These are phyloP conservation scores for Gryllus bimaculatus DNA, from an alignment of 1,140 invertebrate species.

Conservation along the genomic window DNA sequence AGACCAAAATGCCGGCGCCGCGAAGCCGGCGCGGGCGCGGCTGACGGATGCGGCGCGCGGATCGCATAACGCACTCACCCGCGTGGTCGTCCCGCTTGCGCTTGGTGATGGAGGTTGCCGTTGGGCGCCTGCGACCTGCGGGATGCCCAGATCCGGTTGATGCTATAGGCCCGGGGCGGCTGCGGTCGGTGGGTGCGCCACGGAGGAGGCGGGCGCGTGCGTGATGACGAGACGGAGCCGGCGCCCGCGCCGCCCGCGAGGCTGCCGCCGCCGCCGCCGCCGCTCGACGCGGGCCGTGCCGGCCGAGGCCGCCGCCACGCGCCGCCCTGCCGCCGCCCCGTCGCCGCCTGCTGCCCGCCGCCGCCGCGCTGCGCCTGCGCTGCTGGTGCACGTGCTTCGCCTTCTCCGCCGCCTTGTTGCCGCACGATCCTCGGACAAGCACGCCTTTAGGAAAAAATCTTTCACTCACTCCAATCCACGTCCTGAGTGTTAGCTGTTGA, in stretches of 20 bases:
- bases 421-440: slow-evolving; percentile 70
- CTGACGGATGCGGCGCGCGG: background rate
- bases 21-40: too few species aligned
- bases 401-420: slow-evolving; percentile 92
- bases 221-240: slow-evolving; percentile 51
- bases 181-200: slow-evolving; percentile 27
- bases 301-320: too few species aligned
- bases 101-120: slow-evolving; percentile 53
- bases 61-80: slow-evolving; percentile 30
- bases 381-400: slow-evolving; percentile 82
- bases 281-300: slow-evolving; percentile 83
- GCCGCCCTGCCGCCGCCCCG: slow-evolving; percentile 25
- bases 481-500: too few species aligned
- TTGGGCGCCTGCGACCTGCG: slow-evolving; percentile 53
- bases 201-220: slow-evolving; percentile 42
- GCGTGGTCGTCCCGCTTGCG: slow-evolving; percentile 58
- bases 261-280: too few species aligned
- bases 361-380: too few species aligned
- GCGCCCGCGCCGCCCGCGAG: slow-evolving; percentile 40
- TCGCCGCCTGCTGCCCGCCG: slow-evolving; percentile 37
- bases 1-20: background rate
- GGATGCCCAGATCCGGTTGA: slow-evolving; percentile 88
- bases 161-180: slow-evolving; percentile 69
- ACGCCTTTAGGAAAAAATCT: background rate
- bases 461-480: too few species aligned